These are phyloP conservation scores for Microplitis mediator DNA, from an alignment of 1,140 invertebrate species.

Conservation along the genomic window DNA sequence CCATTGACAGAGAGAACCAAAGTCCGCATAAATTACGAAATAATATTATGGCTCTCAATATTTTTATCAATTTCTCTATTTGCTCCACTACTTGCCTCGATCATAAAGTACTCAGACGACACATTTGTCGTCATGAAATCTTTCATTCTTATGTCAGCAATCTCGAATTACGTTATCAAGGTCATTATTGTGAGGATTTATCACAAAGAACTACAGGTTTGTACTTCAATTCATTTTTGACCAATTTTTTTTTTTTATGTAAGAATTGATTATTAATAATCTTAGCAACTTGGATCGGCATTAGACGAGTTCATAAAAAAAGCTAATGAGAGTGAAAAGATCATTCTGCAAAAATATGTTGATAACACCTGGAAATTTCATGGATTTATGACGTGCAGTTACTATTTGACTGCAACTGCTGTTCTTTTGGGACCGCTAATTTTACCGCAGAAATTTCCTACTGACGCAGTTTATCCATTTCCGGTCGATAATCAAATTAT, in stretches of 20 bases:
- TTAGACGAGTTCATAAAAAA: not conserved
- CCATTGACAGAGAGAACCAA: not conserved
- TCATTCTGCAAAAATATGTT: conserved; percentile 2
- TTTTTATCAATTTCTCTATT: not conserved
- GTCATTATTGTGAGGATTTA: not conserved
- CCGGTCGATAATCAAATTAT: conserved; percentile 13
- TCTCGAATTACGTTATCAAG: not conserved
- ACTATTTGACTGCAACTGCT: not conserved
- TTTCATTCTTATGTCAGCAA: not conserved
- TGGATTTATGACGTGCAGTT: conserved; percentile 6
- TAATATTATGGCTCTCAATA: not conserved
- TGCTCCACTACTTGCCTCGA: not conserved
- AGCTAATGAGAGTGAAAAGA: not conserved
- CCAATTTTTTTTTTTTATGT: not conserved
- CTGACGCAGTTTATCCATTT: conserved; percentile 36
- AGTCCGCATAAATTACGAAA: not conserved
- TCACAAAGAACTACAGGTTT: not conserved
- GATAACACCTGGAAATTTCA: conserved; percentile 9
- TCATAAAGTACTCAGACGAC: not conserved
- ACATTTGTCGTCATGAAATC: conserved; percentile 3
- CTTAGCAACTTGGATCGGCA: not conserved
- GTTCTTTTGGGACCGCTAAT: conserved; percentile 28
- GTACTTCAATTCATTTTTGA: not conserved
- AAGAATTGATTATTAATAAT: not conserved
- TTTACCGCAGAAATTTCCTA: conserved; percentile 30